These are phyloP conservation scores for Prionailurus viverrinus DNA, from an alignment of 2,113 vertebrate genomes.

Conservation along the genomic window DNA sequence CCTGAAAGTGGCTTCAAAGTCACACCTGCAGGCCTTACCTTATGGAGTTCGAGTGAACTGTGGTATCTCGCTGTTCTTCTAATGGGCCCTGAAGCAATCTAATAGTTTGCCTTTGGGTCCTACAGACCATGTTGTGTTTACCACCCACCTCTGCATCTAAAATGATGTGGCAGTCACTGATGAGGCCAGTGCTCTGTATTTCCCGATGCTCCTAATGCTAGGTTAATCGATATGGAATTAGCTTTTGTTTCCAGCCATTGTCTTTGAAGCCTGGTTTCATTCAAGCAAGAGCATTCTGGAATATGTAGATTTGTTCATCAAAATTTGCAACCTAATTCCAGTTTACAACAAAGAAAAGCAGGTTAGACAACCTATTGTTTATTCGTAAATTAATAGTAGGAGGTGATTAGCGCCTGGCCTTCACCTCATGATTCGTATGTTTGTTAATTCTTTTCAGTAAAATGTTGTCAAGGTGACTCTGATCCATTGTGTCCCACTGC, in stretches of 20 bases:
- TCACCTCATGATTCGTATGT: background rate
- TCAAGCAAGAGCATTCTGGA: constrained; percentile 58
- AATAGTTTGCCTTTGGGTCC: constrained; percentile 44
- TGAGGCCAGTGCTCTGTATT: constrained; percentile 50
- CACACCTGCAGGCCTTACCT: constrained; percentile 44
- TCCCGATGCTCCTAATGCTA: background rate
- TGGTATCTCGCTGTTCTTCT: constrained; percentile 42
- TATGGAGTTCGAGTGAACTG: constrained; percentile 30
- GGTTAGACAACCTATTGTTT: background rate
- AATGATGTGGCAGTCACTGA: constrained; percentile 27
- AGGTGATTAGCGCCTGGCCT: background rate
- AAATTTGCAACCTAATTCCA: constrained; percentile 43
- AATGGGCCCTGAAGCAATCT: constrained; percentile 39
- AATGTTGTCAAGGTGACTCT: constrained; percentile 23
- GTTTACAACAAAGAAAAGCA: background rate
- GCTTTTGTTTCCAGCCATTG: constrained; percentile 42
- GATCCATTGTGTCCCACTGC: background rate
- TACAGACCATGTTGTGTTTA: constrained; percentile 16
- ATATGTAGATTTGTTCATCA: constrained; percentile 42
- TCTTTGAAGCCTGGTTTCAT: constrained; percentile 58
- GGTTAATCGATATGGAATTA: constrained; percentile 60
- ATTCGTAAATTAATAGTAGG: constrained; percentile 37
- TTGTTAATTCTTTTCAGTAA: constrained; percentile 42
- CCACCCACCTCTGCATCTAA: constrained; percentile 1
- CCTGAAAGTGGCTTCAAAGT: constrained; percentile 69